Conservation (phyloP, 2,888 invertebrate species). For the Ypsolopha scabrella region DNA sequence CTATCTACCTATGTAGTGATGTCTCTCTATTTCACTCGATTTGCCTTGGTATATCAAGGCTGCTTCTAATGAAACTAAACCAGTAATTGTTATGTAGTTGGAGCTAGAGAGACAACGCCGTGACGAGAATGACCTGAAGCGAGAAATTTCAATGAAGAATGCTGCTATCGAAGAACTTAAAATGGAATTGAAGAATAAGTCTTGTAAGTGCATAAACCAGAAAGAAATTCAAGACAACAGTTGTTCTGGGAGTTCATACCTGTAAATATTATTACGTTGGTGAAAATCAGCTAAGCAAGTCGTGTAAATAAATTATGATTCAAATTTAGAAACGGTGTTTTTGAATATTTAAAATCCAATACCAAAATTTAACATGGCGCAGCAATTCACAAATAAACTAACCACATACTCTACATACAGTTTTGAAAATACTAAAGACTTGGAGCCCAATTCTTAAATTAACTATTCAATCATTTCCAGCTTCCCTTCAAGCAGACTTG, state of each 20-base stretch:
- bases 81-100: slow-evolving; percentile 41
- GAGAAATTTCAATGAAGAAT: slow-evolving; percentile 82
- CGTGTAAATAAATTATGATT: too few species aligned
- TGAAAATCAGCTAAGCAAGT: too few species aligned
- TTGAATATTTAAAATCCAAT: too few species aligned
- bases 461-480: slow-evolving; percentile 39
- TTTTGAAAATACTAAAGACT: not conserved
- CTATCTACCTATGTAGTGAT: too few species aligned
- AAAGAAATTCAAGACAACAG: not conserved
- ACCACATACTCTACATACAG: too few species aligned
- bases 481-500: slow-evolving; percentile 81
- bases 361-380: too few species aligned
- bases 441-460: not conserved
- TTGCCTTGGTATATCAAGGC: too few species aligned
- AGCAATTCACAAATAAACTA: too few species aligned
- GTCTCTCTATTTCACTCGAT: too few species aligned
- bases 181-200: slow-evolving; percentile 83
- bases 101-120: slow-evolving; percentile 85
- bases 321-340: too few species aligned
- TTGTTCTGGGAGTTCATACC: not conserved
- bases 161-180: slow-evolving; percentile 82
- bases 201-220: slow-evolving; percentile 53
- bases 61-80: too few species aligned
- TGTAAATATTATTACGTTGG: not conserved
- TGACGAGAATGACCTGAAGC: slow-evolving; percentile 79